Evolutionary conservation across 2,797 vertebrate species (phyloP).

Genomic region (Bradypodion ventrale): DNA sequence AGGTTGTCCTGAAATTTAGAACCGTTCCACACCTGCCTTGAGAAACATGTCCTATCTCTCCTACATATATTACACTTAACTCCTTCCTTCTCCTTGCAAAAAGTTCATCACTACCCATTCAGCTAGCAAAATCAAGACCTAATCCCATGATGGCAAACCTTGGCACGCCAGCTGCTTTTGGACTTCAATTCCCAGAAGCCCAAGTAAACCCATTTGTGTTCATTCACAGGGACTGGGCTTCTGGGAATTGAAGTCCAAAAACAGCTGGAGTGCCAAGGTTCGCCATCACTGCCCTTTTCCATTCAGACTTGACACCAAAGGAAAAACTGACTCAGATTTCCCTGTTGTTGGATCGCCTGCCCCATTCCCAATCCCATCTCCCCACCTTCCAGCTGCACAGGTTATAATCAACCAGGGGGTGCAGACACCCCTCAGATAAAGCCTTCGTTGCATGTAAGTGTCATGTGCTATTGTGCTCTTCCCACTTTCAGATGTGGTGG

Average conservation of each 20-base stretch:
- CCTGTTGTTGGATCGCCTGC: background rate
- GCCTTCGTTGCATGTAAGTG: background rate
- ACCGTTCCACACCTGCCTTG: background rate
- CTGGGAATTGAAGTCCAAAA: no score
- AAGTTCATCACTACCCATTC: background rate
- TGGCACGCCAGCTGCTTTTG: no score
- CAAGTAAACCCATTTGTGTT: no score
- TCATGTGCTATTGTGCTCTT: background rate
- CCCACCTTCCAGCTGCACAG: background rate
- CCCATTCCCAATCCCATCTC: background rate
- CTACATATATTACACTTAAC: background rate
- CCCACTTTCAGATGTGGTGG: background rate
- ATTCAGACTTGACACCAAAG: background rate
- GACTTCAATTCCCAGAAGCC: no score
- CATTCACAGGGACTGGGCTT: no score
- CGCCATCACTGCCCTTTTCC: background rate
- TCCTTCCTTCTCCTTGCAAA: no score
- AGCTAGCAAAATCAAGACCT: no score
- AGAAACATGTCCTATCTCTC: background rate
- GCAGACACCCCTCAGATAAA: background rate
- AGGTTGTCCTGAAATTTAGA: background rate
- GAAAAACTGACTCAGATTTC: no score
- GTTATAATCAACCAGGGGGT: background rate
- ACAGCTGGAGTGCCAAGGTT: no score
- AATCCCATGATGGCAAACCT: no score